Percentiles rank a stretch among this genome's conserved stretches.
phyloP scores from a whole-genome alignment of 2,113 vertebrate genomes.

The Odocoileus virginianus region DNA sequence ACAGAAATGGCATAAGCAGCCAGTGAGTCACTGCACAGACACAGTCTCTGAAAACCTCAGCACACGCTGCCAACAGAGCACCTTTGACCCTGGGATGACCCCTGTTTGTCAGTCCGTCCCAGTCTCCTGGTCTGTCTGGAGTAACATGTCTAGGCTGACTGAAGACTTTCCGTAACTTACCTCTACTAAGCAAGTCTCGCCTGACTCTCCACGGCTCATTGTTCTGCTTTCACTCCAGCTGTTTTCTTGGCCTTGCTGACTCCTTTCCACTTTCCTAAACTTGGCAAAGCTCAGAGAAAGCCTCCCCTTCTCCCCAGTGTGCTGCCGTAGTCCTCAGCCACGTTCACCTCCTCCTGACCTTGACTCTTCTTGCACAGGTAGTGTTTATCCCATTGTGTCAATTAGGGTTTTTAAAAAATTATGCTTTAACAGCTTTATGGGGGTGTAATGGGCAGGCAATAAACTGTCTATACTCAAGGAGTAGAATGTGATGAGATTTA shows the following conservation, averaged over 20 bases:
- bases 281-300: not conserved
- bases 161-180: not conserved
- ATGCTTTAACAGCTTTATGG: not conserved
- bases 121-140: not conserved
- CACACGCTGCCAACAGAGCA: no score
- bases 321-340: not conserved
- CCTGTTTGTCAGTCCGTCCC: not conserved
- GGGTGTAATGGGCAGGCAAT: not conserved
- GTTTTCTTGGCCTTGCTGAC: not conserved
- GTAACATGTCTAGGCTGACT: not conserved
- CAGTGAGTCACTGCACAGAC: no score
- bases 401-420: not conserved
- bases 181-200: fast-evolving
- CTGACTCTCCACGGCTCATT: fast-evolving
- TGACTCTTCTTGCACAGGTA: not conserved
- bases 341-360: not conserved
- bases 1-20: not conserved
- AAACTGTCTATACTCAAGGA: not conserved
- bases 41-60: not conserved
- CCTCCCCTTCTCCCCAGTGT: not conserved
- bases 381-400: not conserved
- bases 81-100: not conserved
- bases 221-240: not conserved
- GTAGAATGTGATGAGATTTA: not conserved
- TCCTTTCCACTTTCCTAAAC: not conserved